Base-by-base conservation (phyloP, 1,140 invertebrate species). In the Papilio polyxenes region DNA sequence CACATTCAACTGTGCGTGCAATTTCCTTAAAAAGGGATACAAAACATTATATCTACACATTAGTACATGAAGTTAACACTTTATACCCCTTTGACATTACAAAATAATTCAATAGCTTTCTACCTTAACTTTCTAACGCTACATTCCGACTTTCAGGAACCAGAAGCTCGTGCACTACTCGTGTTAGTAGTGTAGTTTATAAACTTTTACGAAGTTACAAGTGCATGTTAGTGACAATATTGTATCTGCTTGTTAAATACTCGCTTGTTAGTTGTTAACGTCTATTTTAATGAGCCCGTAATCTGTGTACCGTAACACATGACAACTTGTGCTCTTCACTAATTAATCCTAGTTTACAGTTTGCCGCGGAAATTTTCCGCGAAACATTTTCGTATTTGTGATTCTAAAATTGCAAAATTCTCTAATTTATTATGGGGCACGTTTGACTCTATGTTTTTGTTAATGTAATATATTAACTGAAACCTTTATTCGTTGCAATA, bases 211-310 rank as follows among this genome's bases (percentile, higher is more conserved):
- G 62, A 65, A 31, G 62, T 65, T 11, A 31, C 62, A 31, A 65
- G 11, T 65, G 62, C 62, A 65, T 65, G 62, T 65, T 31, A 31
- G 62, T 65, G 62, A 65, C 62, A 65, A 65, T 65, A 31, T 65
- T 44, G 3, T 10, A 31, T 65, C 23, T 65, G 23, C 23, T 65
- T 8, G 4, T 31, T 65, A 13, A 59, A 59, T 65, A 65, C 10
- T 65, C 59, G 59, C n/a, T n/a, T 53, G 51, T 20, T 10, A 62
- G 9, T 62, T 6, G 11, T 10, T 9, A n/a, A n/a, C 23, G 4
- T n/a, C 62, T 37, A 53, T 53, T 65, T 65, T 31, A 65, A 65
- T 31, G 5, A 11, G 62, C 20, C 3, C 62, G 62, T 65, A 65
- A 65, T 31, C 62, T 65, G 20, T 65, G 20, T 65, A 65, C 20